These are phyloP conservation scores for Epinephelus fuscoguttatus DNA, from an alignment of 2,113 vertebrate genomes.

Conservation along the genomic window DNA sequence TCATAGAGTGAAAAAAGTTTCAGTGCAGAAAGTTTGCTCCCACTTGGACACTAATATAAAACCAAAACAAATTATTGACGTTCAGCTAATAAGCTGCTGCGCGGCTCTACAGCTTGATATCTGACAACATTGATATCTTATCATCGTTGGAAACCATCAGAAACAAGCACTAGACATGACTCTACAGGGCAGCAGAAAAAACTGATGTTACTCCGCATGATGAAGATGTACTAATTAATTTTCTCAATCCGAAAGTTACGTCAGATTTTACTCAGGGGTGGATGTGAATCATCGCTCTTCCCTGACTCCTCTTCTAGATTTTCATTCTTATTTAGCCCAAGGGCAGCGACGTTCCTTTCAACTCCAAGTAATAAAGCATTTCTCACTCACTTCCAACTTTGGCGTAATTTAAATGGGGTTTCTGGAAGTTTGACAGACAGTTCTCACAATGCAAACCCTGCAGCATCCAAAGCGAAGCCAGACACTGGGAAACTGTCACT, in stretches of 20 bases:
- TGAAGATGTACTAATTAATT: constrained; percentile 57
- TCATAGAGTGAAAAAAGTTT: no score
- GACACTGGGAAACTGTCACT: constrained; percentile 17
- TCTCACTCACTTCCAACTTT: constrained; percentile 52
- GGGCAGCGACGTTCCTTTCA: constrained; percentile 53
- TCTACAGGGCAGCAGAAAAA: not conserved
- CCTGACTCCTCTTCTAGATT: constrained; percentile 38
- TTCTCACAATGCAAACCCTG: constrained; percentile 35
- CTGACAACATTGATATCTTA: not conserved
- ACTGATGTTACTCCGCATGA: constrained; percentile 23
- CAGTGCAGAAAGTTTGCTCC: no score
- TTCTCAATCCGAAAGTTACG: constrained; percentile 48
- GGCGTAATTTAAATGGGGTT: constrained; percentile 50
- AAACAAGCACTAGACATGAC: not conserved
- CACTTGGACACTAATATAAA: no score
- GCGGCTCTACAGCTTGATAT: not conserved
- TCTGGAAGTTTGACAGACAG: constrained; percentile 58
- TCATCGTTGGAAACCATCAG: not conserved
- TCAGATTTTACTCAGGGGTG: constrained; percentile 56
- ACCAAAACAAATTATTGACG: no score
- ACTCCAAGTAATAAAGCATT: constrained; percentile 52
- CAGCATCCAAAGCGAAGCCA: constrained; percentile 32
- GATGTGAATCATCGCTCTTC: constrained; percentile 30
- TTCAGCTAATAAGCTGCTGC: not conserved
- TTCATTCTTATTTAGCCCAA: constrained; percentile 53